These are phyloP conservation scores for Vireo altiloquus DNA, from an alignment of 2,113 vertebrate species.

Conservation along the genomic window DNA sequence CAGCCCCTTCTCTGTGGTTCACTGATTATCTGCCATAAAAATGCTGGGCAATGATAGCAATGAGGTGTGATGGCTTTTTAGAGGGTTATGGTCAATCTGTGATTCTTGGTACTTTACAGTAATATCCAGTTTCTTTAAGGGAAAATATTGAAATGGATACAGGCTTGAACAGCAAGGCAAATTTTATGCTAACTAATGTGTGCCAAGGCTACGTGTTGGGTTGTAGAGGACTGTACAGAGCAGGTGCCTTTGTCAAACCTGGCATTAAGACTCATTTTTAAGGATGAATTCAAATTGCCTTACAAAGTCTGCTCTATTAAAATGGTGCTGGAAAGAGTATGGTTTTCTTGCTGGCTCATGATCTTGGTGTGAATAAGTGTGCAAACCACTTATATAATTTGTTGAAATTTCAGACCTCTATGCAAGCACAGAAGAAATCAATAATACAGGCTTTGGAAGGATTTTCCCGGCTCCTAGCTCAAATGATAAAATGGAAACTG, in stretches of 20 bases:
- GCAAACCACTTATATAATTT: not conserved
- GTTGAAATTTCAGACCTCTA: slow-evolving; percentile 50
- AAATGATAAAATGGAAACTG: slow-evolving; percentile 75
- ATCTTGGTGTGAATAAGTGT: not conserved
- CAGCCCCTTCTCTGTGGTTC: not conserved
- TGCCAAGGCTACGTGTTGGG: not conserved
- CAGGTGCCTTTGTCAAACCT: not conserved
- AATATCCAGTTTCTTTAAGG: not conserved
- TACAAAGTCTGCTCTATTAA: not conserved
- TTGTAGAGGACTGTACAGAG: not conserved
- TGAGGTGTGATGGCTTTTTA: not conserved
- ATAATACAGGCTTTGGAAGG: slow-evolving; percentile 89
- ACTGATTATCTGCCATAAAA: not conserved
- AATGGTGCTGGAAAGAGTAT: not conserved
- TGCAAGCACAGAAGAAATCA: slow-evolving; percentile 25
- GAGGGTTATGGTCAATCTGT: not conserved
- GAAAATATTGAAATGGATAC: not conserved
- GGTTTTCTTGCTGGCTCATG: not conserved
- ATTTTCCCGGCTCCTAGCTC: slow-evolving; percentile 82
- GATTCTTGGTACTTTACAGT: not conserved
- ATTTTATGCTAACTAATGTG: not conserved
- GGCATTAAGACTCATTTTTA: not conserved
- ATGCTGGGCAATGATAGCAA: not conserved
- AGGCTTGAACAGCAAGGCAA: not conserved
- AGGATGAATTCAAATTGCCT: not conserved